These are phyloP conservation scores for Neria commutata DNA, from an alignment of 2,888 invertebrate species.

Conservation along the genomic window DNA sequence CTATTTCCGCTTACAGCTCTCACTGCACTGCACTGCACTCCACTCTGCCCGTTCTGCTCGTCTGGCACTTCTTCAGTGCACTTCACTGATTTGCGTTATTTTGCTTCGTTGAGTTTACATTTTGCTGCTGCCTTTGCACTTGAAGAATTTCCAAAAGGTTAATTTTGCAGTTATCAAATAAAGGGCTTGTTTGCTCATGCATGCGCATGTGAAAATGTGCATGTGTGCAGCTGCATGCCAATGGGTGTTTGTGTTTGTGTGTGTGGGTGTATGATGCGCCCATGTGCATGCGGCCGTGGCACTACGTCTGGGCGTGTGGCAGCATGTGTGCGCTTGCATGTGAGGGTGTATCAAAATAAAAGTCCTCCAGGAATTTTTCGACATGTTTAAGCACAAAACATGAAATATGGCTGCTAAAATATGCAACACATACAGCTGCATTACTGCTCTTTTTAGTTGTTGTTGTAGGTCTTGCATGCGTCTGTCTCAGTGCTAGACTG, in stretches of 20 bases:
- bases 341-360: not conserved
- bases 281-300: too few species aligned
- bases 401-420: slow-evolving; percentile 10
- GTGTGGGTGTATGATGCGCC: not conserved
- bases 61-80: slow-evolving; percentile 24
- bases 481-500: too few species aligned
- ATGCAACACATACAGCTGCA: too few species aligned
- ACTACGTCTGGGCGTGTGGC: too few species aligned
- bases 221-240: slow-evolving; percentile 14
- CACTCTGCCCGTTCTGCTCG: too few species aligned
- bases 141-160: slow-evolving; percentile 40
- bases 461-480: too few species aligned
- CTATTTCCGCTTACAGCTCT: too few species aligned
- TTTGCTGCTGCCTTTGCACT: slow-evolving; percentile 29
- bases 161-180: slow-evolving; percentile 45
- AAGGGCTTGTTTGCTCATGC: slow-evolving; percentile 23
- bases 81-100: slow-evolving; percentile 30
- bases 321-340: too few species aligned
- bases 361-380: slow-evolving; percentile 15
- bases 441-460: too few species aligned
- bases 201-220: slow-evolving; percentile 5
- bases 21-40: not conserved
- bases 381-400: slow-evolving; percentile 20
- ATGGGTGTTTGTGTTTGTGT: not conserved
- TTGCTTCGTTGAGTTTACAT: slow-evolving; percentile 25